Conservation (phyloP, 1,140 invertebrate species). For the Drosophila leontia region DNA sequence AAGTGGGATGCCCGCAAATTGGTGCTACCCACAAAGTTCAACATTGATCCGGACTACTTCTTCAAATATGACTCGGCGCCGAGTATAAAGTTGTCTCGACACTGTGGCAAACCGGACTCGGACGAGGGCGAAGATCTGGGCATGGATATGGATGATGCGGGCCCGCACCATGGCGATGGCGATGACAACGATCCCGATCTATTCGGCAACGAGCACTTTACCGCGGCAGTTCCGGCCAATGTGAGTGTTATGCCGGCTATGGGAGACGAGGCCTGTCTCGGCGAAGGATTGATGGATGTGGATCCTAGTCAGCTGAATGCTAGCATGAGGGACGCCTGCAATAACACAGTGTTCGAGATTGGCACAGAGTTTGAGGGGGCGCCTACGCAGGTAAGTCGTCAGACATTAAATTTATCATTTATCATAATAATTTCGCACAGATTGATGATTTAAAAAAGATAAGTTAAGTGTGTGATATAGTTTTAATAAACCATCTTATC, state of each 20-base stretch:
- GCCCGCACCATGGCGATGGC: slow-evolving; percentile 32
- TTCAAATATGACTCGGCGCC: slow-evolving; percentile 64
- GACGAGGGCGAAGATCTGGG: slow-evolving; percentile 35
- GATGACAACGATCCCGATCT: slow-evolving; percentile 62
- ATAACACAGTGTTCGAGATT: slow-evolving; percentile 79
- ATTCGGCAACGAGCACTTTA: slow-evolving; percentile 66
- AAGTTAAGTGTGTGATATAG: too few species aligned
- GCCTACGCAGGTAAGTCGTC: slow-evolving; percentile 62
- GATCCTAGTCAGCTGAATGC: slow-evolving; percentile 35
- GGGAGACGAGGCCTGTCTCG: neutral
- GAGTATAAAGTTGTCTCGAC: slow-evolving; percentile 52
- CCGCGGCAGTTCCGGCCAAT: slow-evolving; percentile 33
- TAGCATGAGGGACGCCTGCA: slow-evolving; percentile 33
- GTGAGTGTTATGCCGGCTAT: slow-evolving; percentile 7
- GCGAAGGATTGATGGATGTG: slow-evolving; percentile 66
- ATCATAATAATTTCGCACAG: neutral
- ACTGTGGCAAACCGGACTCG: slow-evolving; percentile 45
- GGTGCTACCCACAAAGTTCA: slow-evolving; percentile 71
- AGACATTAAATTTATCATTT: neutral
- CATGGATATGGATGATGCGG: slow-evolving; percentile 34
- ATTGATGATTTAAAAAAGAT: neutral
- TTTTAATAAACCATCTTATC: neutral
- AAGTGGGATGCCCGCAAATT: slow-evolving; percentile 82
- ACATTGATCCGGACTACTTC: slow-evolving; percentile 66
- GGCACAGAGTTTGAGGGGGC: slow-evolving; percentile 79